Evolutionary conservation across 1,140 invertebrate species (phyloP), one percentile per base, ranked within the genome.

Genomic region (Cydia fagiglandana): DNA sequence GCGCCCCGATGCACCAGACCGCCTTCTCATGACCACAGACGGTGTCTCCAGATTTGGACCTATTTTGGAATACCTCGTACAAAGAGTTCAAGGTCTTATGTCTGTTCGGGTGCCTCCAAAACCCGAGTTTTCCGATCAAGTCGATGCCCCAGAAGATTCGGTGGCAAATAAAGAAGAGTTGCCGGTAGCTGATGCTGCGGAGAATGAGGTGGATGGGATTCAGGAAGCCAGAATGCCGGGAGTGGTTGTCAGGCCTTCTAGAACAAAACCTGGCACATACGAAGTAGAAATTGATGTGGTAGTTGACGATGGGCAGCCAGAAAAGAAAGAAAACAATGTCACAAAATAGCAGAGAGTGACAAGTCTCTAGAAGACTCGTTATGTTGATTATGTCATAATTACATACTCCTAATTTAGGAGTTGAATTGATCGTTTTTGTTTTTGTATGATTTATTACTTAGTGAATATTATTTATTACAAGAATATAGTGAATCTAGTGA

Each of bases 31-130:
- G 6, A 77, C 88, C 1, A 89, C 89, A 0, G 88, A 91, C 24
- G 90, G 90, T 1, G 77, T 93, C 0, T 94, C 93, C 3, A 94
- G 94, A 81, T 95, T 95, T 86, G 95, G 95, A 2, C 94, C 95
- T 1, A 79, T 95, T 30, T 78, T 95, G 56, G 95, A 95, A 81
- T 94, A 94, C 75, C 85, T 95, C 24, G 93, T 95, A 10, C 95
- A 95, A 77, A 92, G 94, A 73, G 93, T 95, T 13, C 95, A 95
- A 86, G 91, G 93, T 0, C 86, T 94, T 75, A 94, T 95, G 86
- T 95, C 95, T 1, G 93, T 94, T 34, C 94, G 93, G 38, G 30
- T 89, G 5, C 86, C 87, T 4, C 80, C 84, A 15, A 82, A 89
- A 15, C 66, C 66, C 1, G 56, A 84, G 28, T 78, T 61, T 12